Evolutionary conservation across 2,888 invertebrate species (phyloP).

Genomic region (Cerastoderma edule): DNA sequence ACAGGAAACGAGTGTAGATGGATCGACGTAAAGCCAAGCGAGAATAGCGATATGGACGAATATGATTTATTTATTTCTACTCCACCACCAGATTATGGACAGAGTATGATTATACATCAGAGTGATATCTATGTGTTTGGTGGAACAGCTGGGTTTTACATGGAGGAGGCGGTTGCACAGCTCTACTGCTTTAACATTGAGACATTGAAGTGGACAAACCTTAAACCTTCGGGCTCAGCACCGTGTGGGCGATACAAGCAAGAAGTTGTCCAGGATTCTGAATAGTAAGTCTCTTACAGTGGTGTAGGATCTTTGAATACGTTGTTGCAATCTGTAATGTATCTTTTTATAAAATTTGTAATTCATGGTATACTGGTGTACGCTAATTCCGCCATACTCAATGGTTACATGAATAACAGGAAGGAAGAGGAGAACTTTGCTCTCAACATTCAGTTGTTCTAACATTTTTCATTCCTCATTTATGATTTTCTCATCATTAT

Average conservation of each 20-base stretch:
- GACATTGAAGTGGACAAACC: slow-evolving; percentile 4
- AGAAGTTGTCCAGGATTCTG: slow-evolving; percentile 16
- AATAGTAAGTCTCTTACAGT: slow-evolving; percentile 14
- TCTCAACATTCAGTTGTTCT: too few relatives aligned
- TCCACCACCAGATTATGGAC: slow-evolving; percentile 20
- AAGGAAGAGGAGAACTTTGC: too few relatives aligned
- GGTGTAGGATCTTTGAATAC: too few relatives aligned
- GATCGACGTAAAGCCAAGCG: background rate
- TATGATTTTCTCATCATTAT: too few relatives aligned
- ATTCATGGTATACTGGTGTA: too few relatives aligned
- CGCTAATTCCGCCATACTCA: too few relatives aligned
- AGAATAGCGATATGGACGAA: background rate
- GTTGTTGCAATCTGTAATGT: too few relatives aligned
- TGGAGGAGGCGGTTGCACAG: slow-evolving; percentile 4
- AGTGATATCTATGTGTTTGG: background rate
- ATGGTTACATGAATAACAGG: too few relatives aligned
- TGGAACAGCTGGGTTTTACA: slow-evolving; percentile 7
- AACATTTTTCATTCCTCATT: too few relatives aligned
- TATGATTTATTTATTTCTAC: background rate
- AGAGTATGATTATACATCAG: slow-evolving; percentile 20
- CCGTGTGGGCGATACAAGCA: slow-evolving; percentile 19
- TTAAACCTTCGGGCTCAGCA: slow-evolving; percentile 6
- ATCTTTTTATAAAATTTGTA: too few relatives aligned
- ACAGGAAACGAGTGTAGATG: background rate
- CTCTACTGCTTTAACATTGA: slow-evolving; percentile 1